These are phyloP conservation scores for Betta splendens DNA, from an alignment of 2,797 vertebrate species.

Conservation along the genomic window DNA sequence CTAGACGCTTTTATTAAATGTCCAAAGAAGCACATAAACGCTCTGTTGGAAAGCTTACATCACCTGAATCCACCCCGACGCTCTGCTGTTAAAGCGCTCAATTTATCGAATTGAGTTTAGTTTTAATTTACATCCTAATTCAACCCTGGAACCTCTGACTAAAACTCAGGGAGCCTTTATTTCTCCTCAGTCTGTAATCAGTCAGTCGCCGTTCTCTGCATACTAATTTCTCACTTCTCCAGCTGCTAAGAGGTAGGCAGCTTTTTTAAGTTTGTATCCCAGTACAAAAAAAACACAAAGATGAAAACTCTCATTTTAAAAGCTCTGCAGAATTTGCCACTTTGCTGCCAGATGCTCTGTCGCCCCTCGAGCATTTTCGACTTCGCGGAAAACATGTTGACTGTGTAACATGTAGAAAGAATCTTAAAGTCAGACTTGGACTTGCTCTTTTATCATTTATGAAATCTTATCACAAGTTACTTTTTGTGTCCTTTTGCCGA, in stretches of 20 bases:
- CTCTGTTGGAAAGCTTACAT: slow-evolving; percentile 9
- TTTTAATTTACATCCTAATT: slow-evolving; percentile 67
- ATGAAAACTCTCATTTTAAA: background rate
- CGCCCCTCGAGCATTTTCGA: slow-evolving; percentile 7
- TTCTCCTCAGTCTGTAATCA: slow-evolving; percentile 45
- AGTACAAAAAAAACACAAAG: background rate
- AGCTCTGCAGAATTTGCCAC: background rate
- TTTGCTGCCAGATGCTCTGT: slow-evolving; percentile 8
- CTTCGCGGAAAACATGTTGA: slow-evolving; percentile 6
- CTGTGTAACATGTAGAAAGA: slow-evolving; percentile 9
- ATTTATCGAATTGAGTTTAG: slow-evolving; percentile 53
- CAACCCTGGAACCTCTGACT: slow-evolving; percentile 43
- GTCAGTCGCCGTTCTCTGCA: slow-evolving; percentile 45
- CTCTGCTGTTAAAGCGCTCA: slow-evolving; percentile 39
- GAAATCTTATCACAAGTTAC: slow-evolving; percentile 7
- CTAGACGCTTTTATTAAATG: slow-evolving; percentile 11
- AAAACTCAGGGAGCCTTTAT: slow-evolving; percentile 37
- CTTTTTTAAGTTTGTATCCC: slow-evolving; percentile 2
- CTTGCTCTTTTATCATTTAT: background rate
- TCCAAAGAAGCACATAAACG: slow-evolving; percentile 17
- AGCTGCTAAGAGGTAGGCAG: slow-evolving; percentile 5
- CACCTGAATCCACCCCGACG: slow-evolving; percentile 38
- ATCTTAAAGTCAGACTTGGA: slow-evolving; percentile 1
- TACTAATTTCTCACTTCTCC: slow-evolving; percentile 24
- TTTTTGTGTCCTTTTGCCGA: slow-evolving; percentile 28